Evolutionary conservation across 2,113 vertebrate species (phyloP), one percentile per base, ranked within the genome.

Genomic region (Zosterops pallidus): DNA sequence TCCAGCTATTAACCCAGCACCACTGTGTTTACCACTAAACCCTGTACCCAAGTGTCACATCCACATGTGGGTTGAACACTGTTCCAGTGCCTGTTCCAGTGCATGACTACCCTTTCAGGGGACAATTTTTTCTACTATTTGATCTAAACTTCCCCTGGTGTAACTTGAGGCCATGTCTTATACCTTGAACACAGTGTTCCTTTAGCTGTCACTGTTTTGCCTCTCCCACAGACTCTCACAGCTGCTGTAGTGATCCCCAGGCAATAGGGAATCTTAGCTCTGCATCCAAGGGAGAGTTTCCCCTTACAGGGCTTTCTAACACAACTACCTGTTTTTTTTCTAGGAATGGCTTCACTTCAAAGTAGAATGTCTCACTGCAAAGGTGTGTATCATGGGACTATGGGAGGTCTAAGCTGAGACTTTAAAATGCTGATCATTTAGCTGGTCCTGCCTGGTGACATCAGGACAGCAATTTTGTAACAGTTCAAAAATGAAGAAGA

Each of bases 291-390:
- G 41, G 16, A 49, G 24, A 41, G 3, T 55, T 71, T 72, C 24
- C 29, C 14, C 33, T 82, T 12, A 5, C 13, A 33, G 19, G 33
- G 22, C 35, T 75, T 90, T 50, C 28, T 41, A n/a, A 64, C 17
- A 55, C 3, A 6, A 29, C 22, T 60, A 76, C 24, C 7, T 71
- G 24, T 1, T 60, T n/a, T 60, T n/a, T 44, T 65, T 86, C 72
- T 76, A 83, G 57, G 14, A 19, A 9, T 14, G 35, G 9, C 52
- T 82, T 85, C 39, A 22, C 23, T 37, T 55, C 35, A 71, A 70
- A 0, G 0, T 0, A 63, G n/a, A 74, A 31, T 44, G 7, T 44
- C 39, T 75, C 9, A 1, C 19, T 65, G 31, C n/a, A 42, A 74
- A 57, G 24, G 2, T 56, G 39, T 33, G 13, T 71, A 31, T 8